Base-by-base conservation (phyloP, 2,797 vertebrate genomes). In the Spinibarbus caldwelli region DNA sequence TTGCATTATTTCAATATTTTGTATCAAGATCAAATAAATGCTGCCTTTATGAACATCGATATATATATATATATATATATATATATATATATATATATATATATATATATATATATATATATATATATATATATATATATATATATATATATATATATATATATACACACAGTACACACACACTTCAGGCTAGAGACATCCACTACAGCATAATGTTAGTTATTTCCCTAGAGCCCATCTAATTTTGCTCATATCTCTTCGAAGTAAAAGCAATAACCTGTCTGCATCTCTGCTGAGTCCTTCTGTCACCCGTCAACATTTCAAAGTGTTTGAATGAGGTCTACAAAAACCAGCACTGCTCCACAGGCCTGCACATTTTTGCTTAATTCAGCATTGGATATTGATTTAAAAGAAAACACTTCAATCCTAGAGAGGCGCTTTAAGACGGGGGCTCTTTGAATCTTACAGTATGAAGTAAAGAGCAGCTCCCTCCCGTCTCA, bases 401-500 rank as follows among this genome's bases (percentile, higher is more conserved):
- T 67, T 67, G 82, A 83, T 77, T 77, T 52, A 66, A 83, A 54
- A 64, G 38, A 62, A 75, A 47, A 34, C 54, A 23, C 80, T 82
- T 82, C 54, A 47, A 66, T 8, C 9, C 5, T 67, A n/a, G 17
- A 83, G 82, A 47, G 59, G 21, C 10, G 47, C 29, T 66, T 66
- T 52, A 49, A 83, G 59, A 77, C 3, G 23, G 21, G 10, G 31
- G 29, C 57, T 34, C 59, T 47, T 5, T 47, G 59, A 83, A 49
- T 36, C 59, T 31, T 36, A 47, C 67, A 43, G 59, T 8, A 59
- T 71, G 36, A 59, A 54, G 38, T 85, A 52, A 71, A 76, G 70
- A 14, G 67, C 77, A 67, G 68, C 54, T 34, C 70, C 14, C 36
- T 23, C 49, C 71, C 26, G 31, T 23, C 43, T 41, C 17, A 36